A percentile compares a stretch with the other conserved stretches of the same genome.
Conservation (phyloP, 2,113 vertebrate genomes). For the Thalassoma bifasciatum region DNA sequence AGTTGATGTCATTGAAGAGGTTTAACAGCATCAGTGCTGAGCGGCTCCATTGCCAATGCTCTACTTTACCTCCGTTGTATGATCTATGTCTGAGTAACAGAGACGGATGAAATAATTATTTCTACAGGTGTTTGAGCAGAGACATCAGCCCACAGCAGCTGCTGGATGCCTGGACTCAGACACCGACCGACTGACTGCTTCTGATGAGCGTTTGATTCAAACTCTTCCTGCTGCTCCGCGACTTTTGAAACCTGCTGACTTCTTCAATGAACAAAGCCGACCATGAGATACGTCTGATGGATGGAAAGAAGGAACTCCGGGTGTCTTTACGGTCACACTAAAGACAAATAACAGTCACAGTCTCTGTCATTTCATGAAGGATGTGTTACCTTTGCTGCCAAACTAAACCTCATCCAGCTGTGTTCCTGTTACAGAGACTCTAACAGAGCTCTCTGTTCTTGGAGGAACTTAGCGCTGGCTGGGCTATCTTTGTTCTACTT, state of each 20-base stretch:
- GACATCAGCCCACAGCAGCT: constrained; percentile 6
- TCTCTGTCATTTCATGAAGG: constrained; percentile 13
- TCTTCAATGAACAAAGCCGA: background rate
- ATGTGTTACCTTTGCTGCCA: constrained; percentile 6
- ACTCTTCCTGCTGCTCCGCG: background rate
- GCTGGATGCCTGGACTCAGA: constrained; percentile 1
- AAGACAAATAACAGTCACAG: background rate
- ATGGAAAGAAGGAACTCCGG: background rate
- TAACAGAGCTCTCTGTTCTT: constrained; percentile 8
- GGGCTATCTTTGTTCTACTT: background rate
- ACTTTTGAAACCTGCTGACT: background rate
- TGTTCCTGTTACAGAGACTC: background rate
- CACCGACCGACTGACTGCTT: background rate
- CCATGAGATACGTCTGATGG: background rate
- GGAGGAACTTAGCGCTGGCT: background rate
- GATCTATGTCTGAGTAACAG: constrained; percentile 4
- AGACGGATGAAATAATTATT: background rate
- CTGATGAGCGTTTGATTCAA: background rate
- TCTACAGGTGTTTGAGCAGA: constrained; percentile 26
- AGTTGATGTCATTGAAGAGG: background rate
- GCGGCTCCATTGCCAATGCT: background rate
- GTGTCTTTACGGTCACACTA: background rate
- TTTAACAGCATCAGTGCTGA: background rate
- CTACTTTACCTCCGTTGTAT: background rate
- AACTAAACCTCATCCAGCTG: constrained; percentile 33